phyloP scores from a whole-genome alignment of 1,140 invertebrate genomes.

The Pseudomyrmex flavicornis region DNA sequence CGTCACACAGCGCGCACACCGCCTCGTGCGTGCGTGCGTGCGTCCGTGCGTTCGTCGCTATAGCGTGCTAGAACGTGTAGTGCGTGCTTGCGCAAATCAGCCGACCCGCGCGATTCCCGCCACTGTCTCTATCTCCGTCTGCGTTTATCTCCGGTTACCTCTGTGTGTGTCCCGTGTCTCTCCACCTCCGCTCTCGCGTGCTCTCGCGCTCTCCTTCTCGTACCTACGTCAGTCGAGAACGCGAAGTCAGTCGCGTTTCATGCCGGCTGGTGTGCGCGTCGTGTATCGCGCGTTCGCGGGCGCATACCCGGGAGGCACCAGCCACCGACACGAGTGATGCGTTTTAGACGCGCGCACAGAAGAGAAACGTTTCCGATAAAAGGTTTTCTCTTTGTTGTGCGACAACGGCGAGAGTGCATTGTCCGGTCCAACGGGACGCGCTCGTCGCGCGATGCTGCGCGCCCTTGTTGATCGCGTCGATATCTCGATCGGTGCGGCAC shows the following conservation, averaged over 20 bases:
- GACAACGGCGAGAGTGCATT: slow-evolving; percentile 18
- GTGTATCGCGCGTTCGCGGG: slow-evolving; percentile 37
- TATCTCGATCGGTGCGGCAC: slow-evolving; percentile 12
- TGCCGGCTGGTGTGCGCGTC: slow-evolving; percentile 63
- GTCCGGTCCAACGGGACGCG: slow-evolving; percentile 6
- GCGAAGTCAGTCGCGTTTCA: slow-evolving; percentile 66
- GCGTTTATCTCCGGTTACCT: not conserved
- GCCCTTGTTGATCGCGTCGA: slow-evolving; percentile 14
- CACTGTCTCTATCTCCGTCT: slow-evolving; percentile 2
- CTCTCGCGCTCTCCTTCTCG: slow-evolving; percentile 27
- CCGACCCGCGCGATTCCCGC: slow-evolving; percentile 45
- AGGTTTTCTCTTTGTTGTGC: slow-evolving; percentile 6
- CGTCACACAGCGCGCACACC: slow-evolving; percentile 14
- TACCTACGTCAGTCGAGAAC: slow-evolving; percentile 40
- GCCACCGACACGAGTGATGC: not conserved
- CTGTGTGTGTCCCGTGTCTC: not conserved
- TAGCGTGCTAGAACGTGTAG: not conserved
- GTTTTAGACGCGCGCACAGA: not conserved
- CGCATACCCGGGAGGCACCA: slow-evolving; percentile 26
- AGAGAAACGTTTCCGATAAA: not conserved
- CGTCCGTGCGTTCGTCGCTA: not conserved
- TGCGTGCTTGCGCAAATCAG: slow-evolving; percentile 50
- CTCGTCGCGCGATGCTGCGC: slow-evolving; percentile 21
- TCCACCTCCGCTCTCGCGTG: slow-evolving; percentile 2
- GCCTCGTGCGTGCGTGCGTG: slow-evolving; percentile 6